These are phyloP conservation scores for Oeneis ivallda DNA, from an alignment of 2,888 invertebrate species.

Conservation along the genomic window DNA sequence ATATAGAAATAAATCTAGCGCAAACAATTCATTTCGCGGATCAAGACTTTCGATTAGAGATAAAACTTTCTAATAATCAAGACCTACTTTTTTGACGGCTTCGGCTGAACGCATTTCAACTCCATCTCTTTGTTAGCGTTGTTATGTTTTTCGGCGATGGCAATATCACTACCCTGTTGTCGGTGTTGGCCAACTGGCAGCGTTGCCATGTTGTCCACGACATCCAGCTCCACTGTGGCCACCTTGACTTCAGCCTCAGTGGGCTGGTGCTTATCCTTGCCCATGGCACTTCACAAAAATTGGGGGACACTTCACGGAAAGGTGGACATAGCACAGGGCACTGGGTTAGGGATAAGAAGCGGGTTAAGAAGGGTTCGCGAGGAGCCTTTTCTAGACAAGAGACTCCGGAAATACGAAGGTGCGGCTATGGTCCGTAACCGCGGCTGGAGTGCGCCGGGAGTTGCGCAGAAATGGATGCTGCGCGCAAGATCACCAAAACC, in stretches of 20 bases:
- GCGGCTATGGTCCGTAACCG: conserved; percentile 62
- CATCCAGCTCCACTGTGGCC: conserved; percentile 93
- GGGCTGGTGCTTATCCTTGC: conserved; percentile 77
- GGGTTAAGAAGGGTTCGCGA: conserved; percentile 52
- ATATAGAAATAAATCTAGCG: neutral
- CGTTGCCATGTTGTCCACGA: conserved; percentile 94
- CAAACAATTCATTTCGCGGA: neutral
- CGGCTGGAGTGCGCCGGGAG: conserved; percentile 62
- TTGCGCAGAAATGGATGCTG: conserved; percentile 79
- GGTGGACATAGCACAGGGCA: conserved; percentile 45
- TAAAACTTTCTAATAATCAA: conserved; percentile 32
- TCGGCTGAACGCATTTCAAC: conserved; percentile 91
- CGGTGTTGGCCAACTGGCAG: conserved; percentile 91
- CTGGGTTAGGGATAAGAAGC: conserved; percentile 58
- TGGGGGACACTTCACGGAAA: conserved; percentile 49
- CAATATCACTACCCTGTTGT: conserved; percentile 85
- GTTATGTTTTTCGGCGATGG: conserved; percentile 90
- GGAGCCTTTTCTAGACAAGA: conserved; percentile 57
- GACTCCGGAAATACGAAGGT: conserved; percentile 69
- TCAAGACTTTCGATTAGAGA: conserved; percentile 17
- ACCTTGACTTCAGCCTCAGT: conserved; percentile 91
- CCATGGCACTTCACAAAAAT: conserved; percentile 60
- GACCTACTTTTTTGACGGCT: conserved; percentile 91
- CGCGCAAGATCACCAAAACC: conserved; percentile 58
- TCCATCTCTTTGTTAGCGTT: conserved; percentile 93